Evolutionary conservation across 2,113 vertebrate species (phyloP).

Genomic region (Chiloscyllium plagiosum): DNA sequence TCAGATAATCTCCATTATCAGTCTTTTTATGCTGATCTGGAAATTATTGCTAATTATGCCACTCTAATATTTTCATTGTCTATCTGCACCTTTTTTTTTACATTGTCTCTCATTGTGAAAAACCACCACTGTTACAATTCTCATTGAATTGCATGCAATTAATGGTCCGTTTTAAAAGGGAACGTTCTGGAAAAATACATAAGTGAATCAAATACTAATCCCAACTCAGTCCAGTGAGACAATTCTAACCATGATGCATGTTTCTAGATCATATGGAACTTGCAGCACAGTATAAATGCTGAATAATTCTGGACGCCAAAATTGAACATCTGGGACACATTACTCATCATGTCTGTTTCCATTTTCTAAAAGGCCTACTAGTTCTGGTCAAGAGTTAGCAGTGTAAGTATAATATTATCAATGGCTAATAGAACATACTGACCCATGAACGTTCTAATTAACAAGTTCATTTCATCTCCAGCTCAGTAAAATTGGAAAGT

Average conservation of each 20-base stretch:
- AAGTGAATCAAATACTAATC: conserved; percentile 10
- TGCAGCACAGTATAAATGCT: background rate
- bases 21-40: background rate
- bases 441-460: background rate
- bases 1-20: background rate
- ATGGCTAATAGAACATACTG: background rate
- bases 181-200: background rate
- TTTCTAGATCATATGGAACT: background rate
- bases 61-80: background rate
- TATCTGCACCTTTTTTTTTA: background rate
- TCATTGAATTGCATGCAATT: background rate
- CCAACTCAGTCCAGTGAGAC: background rate
- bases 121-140: background rate
- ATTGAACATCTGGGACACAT: background rate
- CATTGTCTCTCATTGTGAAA: background rate
- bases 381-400: background rate
- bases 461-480: background rate
- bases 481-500: background rate
- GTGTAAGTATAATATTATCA: background rate
- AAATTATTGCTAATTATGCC: background rate
- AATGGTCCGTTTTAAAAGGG: background rate
- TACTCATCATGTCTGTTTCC: background rate
- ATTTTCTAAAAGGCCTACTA: background rate
- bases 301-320: background rate
- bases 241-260: background rate